phyloP scores from a whole-genome alignment of 2,113 vertebrate species.

The Megaleporinus macrocephalus region DNA sequence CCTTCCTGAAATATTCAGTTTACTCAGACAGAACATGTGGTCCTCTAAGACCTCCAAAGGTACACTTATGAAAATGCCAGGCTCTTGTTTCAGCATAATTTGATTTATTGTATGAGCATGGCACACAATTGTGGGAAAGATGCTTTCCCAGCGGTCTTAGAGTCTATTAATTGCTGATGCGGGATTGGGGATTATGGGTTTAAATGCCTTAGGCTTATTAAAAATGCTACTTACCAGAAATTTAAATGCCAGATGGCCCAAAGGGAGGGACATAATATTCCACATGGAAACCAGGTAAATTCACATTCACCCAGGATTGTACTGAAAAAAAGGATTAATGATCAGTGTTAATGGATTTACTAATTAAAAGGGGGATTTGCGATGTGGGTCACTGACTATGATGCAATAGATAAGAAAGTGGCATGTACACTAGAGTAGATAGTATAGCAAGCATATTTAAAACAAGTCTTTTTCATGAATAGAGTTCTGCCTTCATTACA shows the following conservation, averaged over 20 bases:
- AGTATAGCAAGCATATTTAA: neutral
- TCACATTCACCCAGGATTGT: neutral
- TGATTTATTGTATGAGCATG: slow-evolving; percentile 17
- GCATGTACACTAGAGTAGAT: neutral
- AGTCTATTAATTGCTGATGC: slow-evolving; percentile 42
- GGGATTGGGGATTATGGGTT: slow-evolving; percentile 36
- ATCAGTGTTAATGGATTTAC: slow-evolving; percentile 1
- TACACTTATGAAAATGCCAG: slow-evolving; percentile 44
- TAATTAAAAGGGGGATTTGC: neutral
- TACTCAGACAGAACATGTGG: slow-evolving; percentile 17
- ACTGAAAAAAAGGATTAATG: neutral
- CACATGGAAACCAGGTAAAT: slow-evolving; percentile 29
- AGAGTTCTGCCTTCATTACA: neutral
- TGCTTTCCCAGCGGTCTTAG: slow-evolving; percentile 15
- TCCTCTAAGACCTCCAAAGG: slow-evolving; percentile 8
- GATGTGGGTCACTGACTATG: neutral
- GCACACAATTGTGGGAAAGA: slow-evolving; percentile 18
- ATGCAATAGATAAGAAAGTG: neutral
- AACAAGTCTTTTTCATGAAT: neutral
- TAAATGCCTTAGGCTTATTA: slow-evolving; percentile 43
- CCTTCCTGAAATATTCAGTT: neutral
- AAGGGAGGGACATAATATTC: slow-evolving; percentile 12
- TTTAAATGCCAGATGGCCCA: slow-evolving; percentile 37
- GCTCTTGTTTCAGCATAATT: slow-evolving; percentile 43
- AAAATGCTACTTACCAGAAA: slow-evolving; percentile 34